These are phyloP conservation scores for Athene cunicularia DNA, from an alignment of 2,113 vertebrate genomes.

Conservation along the genomic window DNA sequence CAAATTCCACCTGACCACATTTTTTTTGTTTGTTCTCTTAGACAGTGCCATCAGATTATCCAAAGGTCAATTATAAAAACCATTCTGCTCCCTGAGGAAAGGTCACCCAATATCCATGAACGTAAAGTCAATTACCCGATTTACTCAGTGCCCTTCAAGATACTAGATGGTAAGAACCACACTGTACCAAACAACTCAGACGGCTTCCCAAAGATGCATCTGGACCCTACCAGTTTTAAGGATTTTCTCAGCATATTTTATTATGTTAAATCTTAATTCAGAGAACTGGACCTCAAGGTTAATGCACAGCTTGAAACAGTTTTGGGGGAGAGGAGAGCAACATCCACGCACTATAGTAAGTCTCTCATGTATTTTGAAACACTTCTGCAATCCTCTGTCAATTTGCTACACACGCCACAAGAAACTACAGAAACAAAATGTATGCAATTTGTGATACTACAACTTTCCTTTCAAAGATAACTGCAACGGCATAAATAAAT, in stretches of 20 bases:
- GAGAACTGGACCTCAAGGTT: background rate
- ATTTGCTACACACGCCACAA: background rate
- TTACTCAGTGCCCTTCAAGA: background rate
- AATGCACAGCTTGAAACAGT: background rate
- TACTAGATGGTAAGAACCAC: background rate
- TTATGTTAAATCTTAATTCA: background rate
- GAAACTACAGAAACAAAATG: background rate
- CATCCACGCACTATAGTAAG: background rate
- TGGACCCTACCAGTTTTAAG: background rate
- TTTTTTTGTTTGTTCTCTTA: background rate
- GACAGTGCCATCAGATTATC: background rate
- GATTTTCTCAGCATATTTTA: background rate
- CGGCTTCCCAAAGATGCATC: background rate
- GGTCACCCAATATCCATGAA: background rate
- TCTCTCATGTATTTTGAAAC: background rate
- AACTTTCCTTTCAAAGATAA: background rate
- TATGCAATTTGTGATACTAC: background rate
- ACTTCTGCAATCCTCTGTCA: background rate
- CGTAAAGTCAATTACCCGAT: accelerated
- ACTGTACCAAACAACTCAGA: background rate
- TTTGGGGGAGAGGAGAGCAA: background rate
- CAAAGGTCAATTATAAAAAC: background rate
- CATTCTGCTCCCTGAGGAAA: background rate
- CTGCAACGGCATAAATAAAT: background rate
- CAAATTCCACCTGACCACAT: background rate